Evolutionary conservation across 1,140 invertebrate genomes (phyloP), one percentile per base, ranked within the genome.

Genomic region (Drosophila varians): DNA sequence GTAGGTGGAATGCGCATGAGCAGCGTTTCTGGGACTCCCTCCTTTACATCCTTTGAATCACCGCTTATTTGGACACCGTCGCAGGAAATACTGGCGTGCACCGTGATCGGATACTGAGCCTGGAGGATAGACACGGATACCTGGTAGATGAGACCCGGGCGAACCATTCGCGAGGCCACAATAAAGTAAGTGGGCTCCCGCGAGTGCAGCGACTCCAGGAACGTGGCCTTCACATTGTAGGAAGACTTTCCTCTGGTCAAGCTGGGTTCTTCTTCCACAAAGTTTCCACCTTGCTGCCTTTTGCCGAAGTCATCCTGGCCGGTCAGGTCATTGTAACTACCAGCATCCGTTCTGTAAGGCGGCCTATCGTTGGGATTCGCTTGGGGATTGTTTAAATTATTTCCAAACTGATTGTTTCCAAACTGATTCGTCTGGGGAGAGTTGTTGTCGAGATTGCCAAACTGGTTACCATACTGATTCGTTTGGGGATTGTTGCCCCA

Each of bases 31-130:
- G 96, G 96, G 3, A 96, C 94, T 11, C 95, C 94, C 66, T 95
- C 94, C 74, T 96, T 96, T 0, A 97, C 94, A 60, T 94, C 93
- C 82, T 96, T 94, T 58, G 93, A 93, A 51, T 96, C 95, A 3
- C 96, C 94, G 4, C 95, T 94, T 26, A 98, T 93, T 91, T 98
- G 97, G 0, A 98, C 96, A 4, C 96, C 96, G 91, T 98, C 95
- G 61, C 96, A 93, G 64, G 96, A 95, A 60, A 98, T 96, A 9
- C 96, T 96, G 0, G 96, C 95, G 56, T 96, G 92, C 0, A 98
- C 95, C 3, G 94, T 95, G 78, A 97, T 94, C 4, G 96, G 95
- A 45, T 95, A 91, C 8, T 94, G 92, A 3, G 94, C 94, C 66
- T 94, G 93, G 11, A 97, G 92, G 28, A 98, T 94, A 43, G 95